A percentile compares a stretch with the other conserved stretches of the same genome.
phyloP scores from a whole-genome alignment of 2,113 vertebrate genomes.

The Laterallus jamaicensis region DNA sequence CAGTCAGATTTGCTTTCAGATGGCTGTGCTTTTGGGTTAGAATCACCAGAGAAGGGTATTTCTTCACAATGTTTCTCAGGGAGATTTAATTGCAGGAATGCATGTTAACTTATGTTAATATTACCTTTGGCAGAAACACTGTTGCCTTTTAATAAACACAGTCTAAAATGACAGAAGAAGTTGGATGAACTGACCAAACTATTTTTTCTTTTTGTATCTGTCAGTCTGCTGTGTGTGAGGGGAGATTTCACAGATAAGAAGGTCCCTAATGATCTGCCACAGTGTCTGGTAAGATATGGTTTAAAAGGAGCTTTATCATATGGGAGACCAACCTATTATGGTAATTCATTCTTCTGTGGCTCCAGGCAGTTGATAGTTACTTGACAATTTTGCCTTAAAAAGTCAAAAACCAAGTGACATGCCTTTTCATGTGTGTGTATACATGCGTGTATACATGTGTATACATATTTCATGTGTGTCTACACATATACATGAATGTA shows the following conservation, averaged over 20 bases:
- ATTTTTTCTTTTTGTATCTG: not conserved
- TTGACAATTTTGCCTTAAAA: not conserved
- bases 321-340: not conserved
- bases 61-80: not conserved
- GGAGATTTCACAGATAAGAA: slow-evolving; percentile 7
- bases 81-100: slow-evolving; percentile 42
- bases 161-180: slow-evolving; percentile 5
- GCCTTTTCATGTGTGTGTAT: not conserved
- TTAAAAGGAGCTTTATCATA: not conserved
- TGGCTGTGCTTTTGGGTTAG: not conserved
- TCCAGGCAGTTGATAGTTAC: not conserved
- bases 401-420: not conserved
- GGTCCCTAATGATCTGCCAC: not conserved
- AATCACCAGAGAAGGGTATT: not conserved
- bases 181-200: not conserved
- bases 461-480: not conserved
- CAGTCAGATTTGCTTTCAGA: not conserved
- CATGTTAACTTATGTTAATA: slow-evolving; percentile 8
- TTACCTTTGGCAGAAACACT: slow-evolving; percentile 44
- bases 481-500: too few species aligned
- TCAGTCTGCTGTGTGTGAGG: not conserved
- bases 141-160: slow-evolving; percentile 15
- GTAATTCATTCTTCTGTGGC: not conserved
- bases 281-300: not conserved
- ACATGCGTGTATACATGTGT: too few species aligned